Percentiles rank a stretch among this genome's conserved stretches.
Evolutionary conservation across 2,113 vertebrate species (phyloP).

Genomic region (Callipepla squamata): DNA sequence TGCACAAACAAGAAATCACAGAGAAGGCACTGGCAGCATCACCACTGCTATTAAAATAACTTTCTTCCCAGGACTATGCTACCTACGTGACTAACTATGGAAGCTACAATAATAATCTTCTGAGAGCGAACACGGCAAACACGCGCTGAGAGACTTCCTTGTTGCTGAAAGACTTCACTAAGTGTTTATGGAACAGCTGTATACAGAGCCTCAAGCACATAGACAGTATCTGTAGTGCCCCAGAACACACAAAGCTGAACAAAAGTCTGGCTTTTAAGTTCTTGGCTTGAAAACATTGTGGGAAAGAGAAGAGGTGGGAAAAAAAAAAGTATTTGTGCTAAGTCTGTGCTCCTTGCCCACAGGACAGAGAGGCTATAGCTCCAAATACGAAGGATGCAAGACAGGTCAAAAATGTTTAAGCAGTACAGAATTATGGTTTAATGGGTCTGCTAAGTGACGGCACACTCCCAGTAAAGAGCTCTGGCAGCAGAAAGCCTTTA

Average conservation of each 20-base stretch:
- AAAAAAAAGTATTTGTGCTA: background rate
- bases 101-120: background rate
- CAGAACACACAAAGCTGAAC: background rate
- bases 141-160: background rate
- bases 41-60: background rate
- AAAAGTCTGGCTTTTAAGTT: background rate
- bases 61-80: background rate
- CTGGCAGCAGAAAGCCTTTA: constrained; percentile 52
- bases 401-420: constrained; percentile 9
- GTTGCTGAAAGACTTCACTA: background rate
- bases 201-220: background rate
- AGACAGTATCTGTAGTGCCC: background rate
- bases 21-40: background rate
- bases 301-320: background rate
- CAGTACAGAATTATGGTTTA: background rate
- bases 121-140: background rate
- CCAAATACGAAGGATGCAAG: constrained; percentile 8
- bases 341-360: background rate
- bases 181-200: background rate
- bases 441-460: constrained; percentile 11
- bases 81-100: background rate
- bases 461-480: background rate
- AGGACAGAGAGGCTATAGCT: background rate
- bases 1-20: background rate
- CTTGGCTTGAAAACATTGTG: background rate